phyloP scores from a whole-genome alignment of 2,113 vertebrate species.

The Rattus rattus region DNA sequence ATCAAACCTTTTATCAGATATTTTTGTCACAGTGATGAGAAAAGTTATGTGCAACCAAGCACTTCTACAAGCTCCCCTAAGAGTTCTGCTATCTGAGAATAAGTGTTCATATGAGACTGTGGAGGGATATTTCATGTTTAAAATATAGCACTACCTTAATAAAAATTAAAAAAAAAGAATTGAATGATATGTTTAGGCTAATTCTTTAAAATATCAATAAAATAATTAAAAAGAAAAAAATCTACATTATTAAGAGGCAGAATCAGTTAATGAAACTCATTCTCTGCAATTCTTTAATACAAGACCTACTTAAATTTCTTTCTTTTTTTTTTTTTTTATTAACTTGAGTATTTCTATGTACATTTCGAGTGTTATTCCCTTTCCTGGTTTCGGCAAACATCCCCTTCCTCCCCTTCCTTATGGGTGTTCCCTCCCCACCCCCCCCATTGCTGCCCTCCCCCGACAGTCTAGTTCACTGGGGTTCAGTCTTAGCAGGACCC shows the following conservation, averaged over 20 bases:
- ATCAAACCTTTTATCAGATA: background rate
- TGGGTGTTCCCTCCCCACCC: too few relatives aligned
- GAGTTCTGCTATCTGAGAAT: background rate
- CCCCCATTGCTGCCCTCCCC: too few relatives aligned
- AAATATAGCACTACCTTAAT: background rate
- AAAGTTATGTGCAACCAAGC: background rate
- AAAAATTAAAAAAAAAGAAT: background rate
- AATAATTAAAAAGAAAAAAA: background rate
- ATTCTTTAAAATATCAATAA: background rate
- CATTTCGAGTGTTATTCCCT: too few relatives aligned
- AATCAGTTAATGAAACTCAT: background rate
- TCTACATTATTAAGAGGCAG: background rate
- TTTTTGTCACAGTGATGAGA: background rate
- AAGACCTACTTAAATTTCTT: background rate
- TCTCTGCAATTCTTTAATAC: background rate
- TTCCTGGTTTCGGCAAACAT: too few relatives aligned
- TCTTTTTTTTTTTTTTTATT: too few relatives aligned
- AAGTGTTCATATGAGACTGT: background rate
- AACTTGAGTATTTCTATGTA: too few relatives aligned
- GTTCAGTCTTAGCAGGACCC: too few relatives aligned
- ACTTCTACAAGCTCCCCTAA: background rate
- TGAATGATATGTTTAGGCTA: background rate
- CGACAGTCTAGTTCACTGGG: too few relatives aligned
- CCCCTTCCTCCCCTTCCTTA: too few relatives aligned
- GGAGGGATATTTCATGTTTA: background rate